Evolutionary conservation across 2,113 vertebrate genomes (phyloP).

Genomic region (Anguilla rostrata): DNA sequence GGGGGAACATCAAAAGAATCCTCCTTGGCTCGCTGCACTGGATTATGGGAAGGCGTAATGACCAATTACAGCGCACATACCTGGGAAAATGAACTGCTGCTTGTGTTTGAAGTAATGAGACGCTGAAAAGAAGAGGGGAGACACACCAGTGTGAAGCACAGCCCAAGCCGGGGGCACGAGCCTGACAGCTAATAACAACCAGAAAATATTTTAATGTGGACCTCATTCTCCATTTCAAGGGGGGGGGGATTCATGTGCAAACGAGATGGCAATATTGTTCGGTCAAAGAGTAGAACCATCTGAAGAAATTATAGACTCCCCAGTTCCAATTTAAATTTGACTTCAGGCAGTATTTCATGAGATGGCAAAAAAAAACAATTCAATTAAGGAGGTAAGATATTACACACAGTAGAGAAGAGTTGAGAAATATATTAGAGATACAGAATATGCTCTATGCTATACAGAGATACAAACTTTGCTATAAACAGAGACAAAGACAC

Average conservation of each 20-base stretch:
- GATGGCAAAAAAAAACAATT: not conserved
- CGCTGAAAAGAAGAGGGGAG: constrained; percentile 68
- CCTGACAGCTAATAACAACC: not conserved
- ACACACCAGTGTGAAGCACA: constrained; percentile 29
- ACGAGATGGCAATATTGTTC: not conserved
- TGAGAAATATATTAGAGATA: too few species aligned
- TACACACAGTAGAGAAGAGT: not conserved
- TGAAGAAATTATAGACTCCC: not conserved
- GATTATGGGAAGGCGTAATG: constrained; percentile 51
- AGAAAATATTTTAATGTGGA: not conserved
- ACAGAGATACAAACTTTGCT: not conserved
- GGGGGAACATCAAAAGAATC: constrained; percentile 57
- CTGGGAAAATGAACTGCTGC: constrained; percentile 98
- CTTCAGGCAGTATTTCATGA: not conserved
- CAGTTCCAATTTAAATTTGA: not conserved
- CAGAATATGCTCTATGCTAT: too few species aligned
- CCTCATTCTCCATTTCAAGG: not conserved
- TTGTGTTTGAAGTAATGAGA: constrained; percentile 99
- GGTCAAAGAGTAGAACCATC: not conserved
- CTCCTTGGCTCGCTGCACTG: constrained; percentile 35
- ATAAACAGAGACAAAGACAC: not conserved
- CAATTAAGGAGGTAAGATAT: not conserved
- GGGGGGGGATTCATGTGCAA: not conserved
- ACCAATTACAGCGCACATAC: constrained; percentile 65
- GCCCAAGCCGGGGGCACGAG: constrained; percentile 2